Base-by-base conservation (phyloP, 2,113 vertebrate genomes). In the Puffinus mauretanicus region DNA sequence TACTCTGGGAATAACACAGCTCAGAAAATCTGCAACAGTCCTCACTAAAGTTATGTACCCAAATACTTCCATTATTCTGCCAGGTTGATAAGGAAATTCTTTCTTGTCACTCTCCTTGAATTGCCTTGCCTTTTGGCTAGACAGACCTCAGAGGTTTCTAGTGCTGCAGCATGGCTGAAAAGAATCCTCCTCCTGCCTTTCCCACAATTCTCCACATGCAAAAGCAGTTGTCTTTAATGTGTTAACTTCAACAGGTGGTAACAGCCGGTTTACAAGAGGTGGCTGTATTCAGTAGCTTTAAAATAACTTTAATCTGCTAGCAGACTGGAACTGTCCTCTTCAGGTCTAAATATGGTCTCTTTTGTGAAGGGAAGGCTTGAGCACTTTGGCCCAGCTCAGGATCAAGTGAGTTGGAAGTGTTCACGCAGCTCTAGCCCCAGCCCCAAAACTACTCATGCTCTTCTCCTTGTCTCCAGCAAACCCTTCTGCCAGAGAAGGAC, bases 381-480 rank as follows among this genome's bases (percentile, higher is more conserved):
- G 9, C 2, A 1, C 25, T 81, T 80, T 51, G 46, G 16, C 11
- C 16, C 2, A 36, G 19, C 34, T 84, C 26, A 61, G 62, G 30
- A 42, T 24, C 20, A 55, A 55, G 16, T 7, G 8, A 44, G 13
- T 8, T 51, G 42, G 40, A 69, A n/a, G 16, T 7, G 4, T 12
- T 60, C 16, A 16, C 27, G 25, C 24, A 61, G 32, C n/a, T 54
- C 8, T 44, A 58, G 7, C 5, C 9, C 13, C 16, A 38, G 27
- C 22, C 29, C 15, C 40, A 73, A 40, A 64, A 1, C 2, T 61
- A n/a, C 0, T 1, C 5, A 11, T 15, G 9, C 20, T 29, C 29
- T 62, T 44, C 19, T 10, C 7, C 12, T 22, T 60, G 4, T 36
- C 16, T 73, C 52, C n/a, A 88, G 49, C 54, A 73, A 90, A 54